Base-by-base conservation (phyloP, 2,797 vertebrate species). In the Poeciliopsis gracilis region DNA sequence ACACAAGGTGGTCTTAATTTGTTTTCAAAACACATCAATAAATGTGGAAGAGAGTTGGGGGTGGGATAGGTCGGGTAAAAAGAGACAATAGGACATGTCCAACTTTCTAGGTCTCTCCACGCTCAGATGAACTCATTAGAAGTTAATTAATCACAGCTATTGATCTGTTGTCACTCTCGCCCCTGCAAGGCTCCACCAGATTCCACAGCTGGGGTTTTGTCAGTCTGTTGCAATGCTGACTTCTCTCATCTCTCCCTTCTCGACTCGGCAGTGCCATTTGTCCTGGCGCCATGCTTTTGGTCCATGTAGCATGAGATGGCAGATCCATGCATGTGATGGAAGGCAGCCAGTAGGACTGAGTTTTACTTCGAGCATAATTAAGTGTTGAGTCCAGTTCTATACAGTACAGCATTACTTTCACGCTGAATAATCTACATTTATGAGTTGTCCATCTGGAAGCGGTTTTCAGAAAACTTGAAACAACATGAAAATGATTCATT, bases 71-170 rank as follows among this genome's bases (percentile, higher is more conserved):
- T 90, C 88, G 85, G 61, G 81, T 81, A 75, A 55, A 88, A 63
- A 75, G 79, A 86, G 80, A 87, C 53, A 79, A 83, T 81, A 85
- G 90, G 85, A 93, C 82, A 73, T 90, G 88, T 94, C 91, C 88
- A 94, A 90, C 91, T 94, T 94, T 93, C 77, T 87, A 80, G 88
- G 88, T 91, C 89, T 89, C 87, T 91, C 87, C 88, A 88, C 77
- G 86, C 94, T 94, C 91, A 92, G 86, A 94, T 94, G 93, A 95
- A 94, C 95, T 96, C 95, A 94, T 96, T 95, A 96, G 94, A 95
- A 96, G 95, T 95, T 95, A 95, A 96, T 96, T 96, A 95, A 96
- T 96, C 96, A 96, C 91, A 87, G 77, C 38, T 59, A 96, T 96
- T 82, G 96, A 96, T 93, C 94, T 55, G 77, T 93, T 94, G 94